Conservation (phyloP, 2,888 invertebrate species). For the Lepidocyrtoides sp. region DNA sequence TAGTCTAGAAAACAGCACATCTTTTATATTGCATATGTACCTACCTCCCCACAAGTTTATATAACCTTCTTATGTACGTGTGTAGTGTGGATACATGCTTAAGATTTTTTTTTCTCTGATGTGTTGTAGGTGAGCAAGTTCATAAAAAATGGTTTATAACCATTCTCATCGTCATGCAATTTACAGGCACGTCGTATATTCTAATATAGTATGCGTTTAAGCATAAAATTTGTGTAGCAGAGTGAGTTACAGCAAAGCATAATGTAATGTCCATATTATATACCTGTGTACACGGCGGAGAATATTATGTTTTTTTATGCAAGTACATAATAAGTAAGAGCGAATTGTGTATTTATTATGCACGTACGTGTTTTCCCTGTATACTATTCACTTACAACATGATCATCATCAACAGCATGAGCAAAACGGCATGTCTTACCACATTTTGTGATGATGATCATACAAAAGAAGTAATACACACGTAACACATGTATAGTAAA, state of each 20-base stretch:
- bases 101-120: not conserved
- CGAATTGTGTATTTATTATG: not conserved
- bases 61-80: not conserved
- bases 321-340: not conserved
- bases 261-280: too few species aligned
- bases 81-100: not conserved
- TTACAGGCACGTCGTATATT: conserved; percentile 28
- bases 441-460: conserved; percentile 13
- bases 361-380: not conserved
- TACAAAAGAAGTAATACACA: conserved; percentile 1
- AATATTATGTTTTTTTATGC: not conserved
- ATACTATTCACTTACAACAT: not conserved
- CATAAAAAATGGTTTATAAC: conserved; percentile 57
- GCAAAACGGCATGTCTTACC: conserved; percentile 11
- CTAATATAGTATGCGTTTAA: not conserved
- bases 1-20: too few species aligned
- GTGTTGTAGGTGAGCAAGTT: conserved; percentile 44
- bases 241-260: not conserved
- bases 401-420: not conserved
- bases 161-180: conserved; percentile 25
- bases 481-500: not conserved
- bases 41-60: not conserved
- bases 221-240: not conserved
- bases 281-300: too few species aligned
- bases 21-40: too few species aligned